Percentiles rank a stretch among this genome's conserved stretches.
Evolutionary conservation across 1,140 invertebrate species (phyloP).

Genomic region (Microvelia longipes): DNA sequence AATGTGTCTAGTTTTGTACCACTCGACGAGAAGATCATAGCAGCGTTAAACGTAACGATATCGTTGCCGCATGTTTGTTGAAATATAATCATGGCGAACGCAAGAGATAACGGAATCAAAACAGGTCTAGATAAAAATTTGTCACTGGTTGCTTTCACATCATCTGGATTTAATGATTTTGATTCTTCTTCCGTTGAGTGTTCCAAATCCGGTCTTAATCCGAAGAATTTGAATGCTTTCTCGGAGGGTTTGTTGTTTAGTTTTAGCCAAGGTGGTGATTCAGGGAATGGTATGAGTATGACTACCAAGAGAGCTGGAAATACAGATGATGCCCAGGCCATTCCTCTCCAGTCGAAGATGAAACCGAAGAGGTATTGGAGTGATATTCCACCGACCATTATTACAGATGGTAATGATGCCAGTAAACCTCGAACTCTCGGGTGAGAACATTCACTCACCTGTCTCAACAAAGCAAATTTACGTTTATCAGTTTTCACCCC

Average conservation of each 20-base stretch:
- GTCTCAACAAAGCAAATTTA: conserved; percentile 29
- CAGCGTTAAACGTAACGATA: conserved; percentile 51
- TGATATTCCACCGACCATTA: conserved; percentile 45
- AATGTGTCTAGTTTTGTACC: conserved; percentile 39
- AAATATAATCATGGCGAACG: conserved; percentile 37
- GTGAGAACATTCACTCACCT: conserved; percentile 46
- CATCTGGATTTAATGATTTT: background rate
- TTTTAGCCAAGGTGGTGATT: conserved; percentile 40
- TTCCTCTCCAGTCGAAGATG: conserved; percentile 38
- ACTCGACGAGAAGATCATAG: conserved; percentile 42
- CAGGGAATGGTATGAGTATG: conserved; percentile 36
- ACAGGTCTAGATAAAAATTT: conserved; percentile 12
- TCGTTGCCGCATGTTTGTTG: conserved; percentile 52
- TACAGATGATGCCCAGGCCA: conserved; percentile 34
- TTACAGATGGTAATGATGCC: conserved; percentile 43
- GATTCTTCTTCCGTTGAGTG: conserved; percentile 5
- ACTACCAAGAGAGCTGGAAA: conserved; percentile 32
- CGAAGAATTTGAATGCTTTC: conserved; percentile 33
- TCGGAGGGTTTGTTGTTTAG: conserved; percentile 30
- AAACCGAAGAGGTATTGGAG: conserved; percentile 41
- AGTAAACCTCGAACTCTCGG: conserved; percentile 42
- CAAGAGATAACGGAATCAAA: conserved; percentile 30
- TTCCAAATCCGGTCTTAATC: conserved; percentile 29
- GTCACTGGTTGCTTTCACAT: background rate
- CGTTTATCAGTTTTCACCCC: conserved; percentile 14